Percentiles rank a stretch among this genome's conserved stretches.
Conservation (phyloP, 1,140 invertebrate species). For the Drosophila grimshawi region DNA sequence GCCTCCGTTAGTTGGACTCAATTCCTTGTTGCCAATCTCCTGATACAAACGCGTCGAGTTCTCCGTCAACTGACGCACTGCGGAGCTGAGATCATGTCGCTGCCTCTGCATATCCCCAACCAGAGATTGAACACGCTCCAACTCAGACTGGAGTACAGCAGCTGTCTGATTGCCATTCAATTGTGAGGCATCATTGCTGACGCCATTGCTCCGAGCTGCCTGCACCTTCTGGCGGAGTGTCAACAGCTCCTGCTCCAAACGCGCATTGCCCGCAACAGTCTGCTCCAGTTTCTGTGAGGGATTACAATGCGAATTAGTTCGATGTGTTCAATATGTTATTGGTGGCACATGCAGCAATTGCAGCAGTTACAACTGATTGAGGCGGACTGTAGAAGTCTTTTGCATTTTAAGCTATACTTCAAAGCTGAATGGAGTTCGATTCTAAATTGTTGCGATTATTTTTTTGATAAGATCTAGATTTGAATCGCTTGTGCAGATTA, state of each 20-base stretch:
- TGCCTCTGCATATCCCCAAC: constrained; percentile 93
- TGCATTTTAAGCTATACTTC: constrained; percentile 40
- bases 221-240: constrained; percentile 93
- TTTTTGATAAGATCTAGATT: too few relatives aligned
- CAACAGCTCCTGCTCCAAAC: constrained; percentile 94
- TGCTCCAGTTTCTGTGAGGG: constrained; percentile 92
- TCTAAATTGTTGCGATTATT: too few relatives aligned
- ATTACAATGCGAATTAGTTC: not conserved
- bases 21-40: constrained; percentile 81
- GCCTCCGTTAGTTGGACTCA: constrained; percentile 58
- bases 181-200: constrained; percentile 58
- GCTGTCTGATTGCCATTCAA: constrained; percentile 85
- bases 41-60: constrained; percentile 86
- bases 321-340: constrained; percentile 1
- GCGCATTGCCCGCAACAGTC: constrained; percentile 94
- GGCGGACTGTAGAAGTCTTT: constrained; percentile 66
- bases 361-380: constrained; percentile 32
- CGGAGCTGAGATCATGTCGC: constrained; percentile 91
- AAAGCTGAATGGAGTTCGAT: too few relatives aligned
- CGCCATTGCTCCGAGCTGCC: constrained; percentile 85
- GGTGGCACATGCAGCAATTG: constrained; percentile 63
- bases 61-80: constrained; percentile 92
- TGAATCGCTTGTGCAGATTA: too few relatives aligned
- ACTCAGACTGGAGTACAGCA: constrained; percentile 91
- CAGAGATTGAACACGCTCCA: constrained; percentile 92